Evolutionary conservation across 2,113 vertebrate species (phyloP).

Genomic region (Podilymbus podiceps): DNA sequence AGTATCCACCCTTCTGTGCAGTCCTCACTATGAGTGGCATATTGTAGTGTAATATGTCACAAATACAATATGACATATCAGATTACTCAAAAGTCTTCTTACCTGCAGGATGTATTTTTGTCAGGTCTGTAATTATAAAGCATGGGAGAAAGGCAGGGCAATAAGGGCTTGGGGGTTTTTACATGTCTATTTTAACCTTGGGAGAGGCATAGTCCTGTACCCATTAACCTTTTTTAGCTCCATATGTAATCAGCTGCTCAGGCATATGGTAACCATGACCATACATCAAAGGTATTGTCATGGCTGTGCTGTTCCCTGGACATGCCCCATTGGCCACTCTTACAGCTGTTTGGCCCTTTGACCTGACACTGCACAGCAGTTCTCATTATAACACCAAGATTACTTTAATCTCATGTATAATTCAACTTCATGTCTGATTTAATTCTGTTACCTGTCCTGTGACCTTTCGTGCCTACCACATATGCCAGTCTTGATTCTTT

Average conservation of each 20-base stretch:
- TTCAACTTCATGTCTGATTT: not conserved
- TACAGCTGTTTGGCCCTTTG: not conserved
- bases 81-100: not conserved
- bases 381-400: not conserved
- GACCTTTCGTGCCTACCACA: not conserved
- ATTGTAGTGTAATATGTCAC: not conserved
- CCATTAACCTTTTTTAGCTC: not conserved
- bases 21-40: not conserved
- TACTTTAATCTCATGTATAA: not conserved
- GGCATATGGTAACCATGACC: not conserved
- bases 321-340: not conserved
- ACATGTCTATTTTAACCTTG: not conserved
- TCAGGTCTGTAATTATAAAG: not conserved
- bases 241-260: not conserved
- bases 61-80: not conserved
- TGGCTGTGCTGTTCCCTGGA: not conserved
- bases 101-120: not conserved
- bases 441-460: not conserved
- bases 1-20: not conserved
- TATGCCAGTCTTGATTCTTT: conserved; percentile 5
- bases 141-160: not conserved
- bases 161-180: not conserved
- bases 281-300: not conserved
- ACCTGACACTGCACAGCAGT: not conserved
- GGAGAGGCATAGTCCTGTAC: not conserved